Base-by-base conservation (phyloP, 2,888 invertebrate genomes). In the Mesorhabditis sp. region DNA sequence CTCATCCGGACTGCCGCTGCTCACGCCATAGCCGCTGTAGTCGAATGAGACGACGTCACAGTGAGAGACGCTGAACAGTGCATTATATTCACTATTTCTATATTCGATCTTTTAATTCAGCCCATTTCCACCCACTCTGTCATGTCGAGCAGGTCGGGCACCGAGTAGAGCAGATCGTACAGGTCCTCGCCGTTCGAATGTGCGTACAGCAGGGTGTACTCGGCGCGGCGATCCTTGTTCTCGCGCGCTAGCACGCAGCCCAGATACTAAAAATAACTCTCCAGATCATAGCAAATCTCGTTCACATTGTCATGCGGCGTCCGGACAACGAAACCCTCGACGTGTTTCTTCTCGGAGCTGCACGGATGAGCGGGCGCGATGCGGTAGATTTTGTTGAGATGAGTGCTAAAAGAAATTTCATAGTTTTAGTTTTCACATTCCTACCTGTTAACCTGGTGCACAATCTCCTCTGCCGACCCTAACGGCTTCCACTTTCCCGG, bases 21-120 rank as follows among this genome's bases (percentile, higher is more conserved):
- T 78, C 58, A 80, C 73, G 3, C 82, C 82, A 70, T 79, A 81
- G 41, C 82, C 82, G 43, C 74, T 72, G 71, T 82, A 82, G 68
- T 82, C 82, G 70, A 78, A 82, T 50, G 76, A 72, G 66, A 79
- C 72, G 5, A 82, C 74, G 61, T 81, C 77, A 65, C 79, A 78
- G 45, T 74, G 64, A 45, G 77, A 76, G 72, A 76, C 81, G 6
- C 72, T 70, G 43, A 15, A 45, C 10, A 4, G 5, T 5, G 4
- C 5, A 5, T 66, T 28, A 28, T 1, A n/a, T 63, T 63, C 64
- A 3, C 13, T n/a, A 63, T 41, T 13, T 50, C 58, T 50, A 50
- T 13, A 50, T 50, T 2, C n/a, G 65, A 41, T 50, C n/a, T 15
- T 65, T 44, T 45, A 45, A 41, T 42, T 45, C 42, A 4, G 41